phyloP scores from a whole-genome alignment of 2,888 invertebrate genomes.

The Zaprionus lineosus region DNA sequence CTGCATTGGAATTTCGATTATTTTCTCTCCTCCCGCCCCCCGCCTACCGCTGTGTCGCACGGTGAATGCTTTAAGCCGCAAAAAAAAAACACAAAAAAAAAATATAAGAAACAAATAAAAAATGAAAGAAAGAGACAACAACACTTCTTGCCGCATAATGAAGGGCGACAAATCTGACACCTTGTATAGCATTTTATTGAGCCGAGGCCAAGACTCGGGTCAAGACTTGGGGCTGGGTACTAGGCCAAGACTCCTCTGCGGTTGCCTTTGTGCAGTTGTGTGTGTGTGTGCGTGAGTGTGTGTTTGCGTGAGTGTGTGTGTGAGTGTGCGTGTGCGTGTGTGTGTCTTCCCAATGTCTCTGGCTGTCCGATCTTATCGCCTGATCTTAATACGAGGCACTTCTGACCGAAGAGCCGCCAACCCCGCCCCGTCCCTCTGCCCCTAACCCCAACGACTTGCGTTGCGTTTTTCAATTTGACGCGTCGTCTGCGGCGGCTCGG shows the following conservation, averaged over 20 bases:
- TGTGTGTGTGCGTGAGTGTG: not conserved
- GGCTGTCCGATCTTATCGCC: slow-evolving; percentile 80
- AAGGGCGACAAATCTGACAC: slow-evolving; percentile 83
- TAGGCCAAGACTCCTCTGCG: slow-evolving; percentile 47
- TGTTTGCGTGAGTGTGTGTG: too few species aligned
- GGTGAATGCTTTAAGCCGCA: slow-evolving; percentile 61
- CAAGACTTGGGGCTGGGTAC: not conserved
- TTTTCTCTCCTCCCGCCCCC: slow-evolving; percentile 32
- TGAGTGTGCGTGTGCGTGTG: slow-evolving; percentile 21
- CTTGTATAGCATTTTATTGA: slow-evolving; percentile 82
- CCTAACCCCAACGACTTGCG: not conserved
- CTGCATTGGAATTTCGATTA: slow-evolving; percentile 74
- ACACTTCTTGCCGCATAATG: slow-evolving; percentile 79
- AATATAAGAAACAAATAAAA: slow-evolving; percentile 1
- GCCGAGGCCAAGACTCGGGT: slow-evolving; percentile 44
- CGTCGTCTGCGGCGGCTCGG: slow-evolving; percentile 55
- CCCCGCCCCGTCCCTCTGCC: not conserved
- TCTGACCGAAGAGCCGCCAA: slow-evolving; percentile 49
- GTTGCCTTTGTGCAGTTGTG: slow-evolving; percentile 11
- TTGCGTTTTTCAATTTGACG: slow-evolving; percentile 71
- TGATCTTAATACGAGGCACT: slow-evolving; percentile 81
- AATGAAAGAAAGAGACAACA: not conserved
- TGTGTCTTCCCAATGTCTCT: slow-evolving; percentile 42
- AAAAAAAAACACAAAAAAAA: slow-evolving; percentile 30
- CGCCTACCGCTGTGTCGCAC: slow-evolving; percentile 1